phyloP scores from a whole-genome alignment of 1,140 invertebrate species.

The Panagrolaimus sp. region DNA sequence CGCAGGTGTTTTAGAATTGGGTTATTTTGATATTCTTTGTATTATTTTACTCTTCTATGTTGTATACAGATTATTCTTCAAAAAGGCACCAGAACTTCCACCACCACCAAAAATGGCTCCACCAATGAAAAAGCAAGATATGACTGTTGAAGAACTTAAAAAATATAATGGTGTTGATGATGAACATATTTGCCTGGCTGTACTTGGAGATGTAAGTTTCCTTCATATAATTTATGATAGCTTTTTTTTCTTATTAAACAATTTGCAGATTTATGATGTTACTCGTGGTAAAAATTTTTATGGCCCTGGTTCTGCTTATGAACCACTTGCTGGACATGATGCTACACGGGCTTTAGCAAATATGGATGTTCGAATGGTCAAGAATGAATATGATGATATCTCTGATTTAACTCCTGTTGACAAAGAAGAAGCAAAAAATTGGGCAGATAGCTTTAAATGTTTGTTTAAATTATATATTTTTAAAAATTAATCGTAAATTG shows the following conservation, averaged over 20 bases:
- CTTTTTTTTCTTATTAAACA: too few species aligned
- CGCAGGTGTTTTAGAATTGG: conserved; percentile 20
- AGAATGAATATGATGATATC: conserved; percentile 37
- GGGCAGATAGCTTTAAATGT: conserved; percentile 32
- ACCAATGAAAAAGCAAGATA: conserved; percentile 37
- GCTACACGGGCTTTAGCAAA: conserved; percentile 37
- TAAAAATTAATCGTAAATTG: conserved; percentile 7
- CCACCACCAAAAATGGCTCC: conserved; percentile 8
- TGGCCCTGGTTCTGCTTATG: conserved; percentile 37
- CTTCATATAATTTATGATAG: conserved; percentile 14
- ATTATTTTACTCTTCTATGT: conserved; percentile 20
- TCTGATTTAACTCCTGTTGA: conserved; percentile 28
- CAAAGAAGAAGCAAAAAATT: conserved; percentile 38
- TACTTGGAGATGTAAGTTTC: conserved; percentile 36
- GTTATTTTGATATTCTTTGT: conserved; percentile 19
- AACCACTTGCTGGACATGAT: conserved; percentile 40
- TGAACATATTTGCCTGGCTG: conserved; percentile 37
- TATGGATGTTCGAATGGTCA: conserved; percentile 36
- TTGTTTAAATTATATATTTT: background rate
- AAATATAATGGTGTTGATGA: conserved; percentile 43
- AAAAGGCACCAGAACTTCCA: background rate
- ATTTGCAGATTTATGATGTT: conserved; percentile 40
- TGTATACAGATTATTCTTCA: conserved; percentile 27
- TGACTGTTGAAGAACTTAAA: conserved; percentile 38
- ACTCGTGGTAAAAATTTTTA: conserved; percentile 43